These are phyloP conservation scores for Crotalus tigris DNA, from an alignment of 2,113 vertebrate genomes.

Conservation along the genomic window DNA sequence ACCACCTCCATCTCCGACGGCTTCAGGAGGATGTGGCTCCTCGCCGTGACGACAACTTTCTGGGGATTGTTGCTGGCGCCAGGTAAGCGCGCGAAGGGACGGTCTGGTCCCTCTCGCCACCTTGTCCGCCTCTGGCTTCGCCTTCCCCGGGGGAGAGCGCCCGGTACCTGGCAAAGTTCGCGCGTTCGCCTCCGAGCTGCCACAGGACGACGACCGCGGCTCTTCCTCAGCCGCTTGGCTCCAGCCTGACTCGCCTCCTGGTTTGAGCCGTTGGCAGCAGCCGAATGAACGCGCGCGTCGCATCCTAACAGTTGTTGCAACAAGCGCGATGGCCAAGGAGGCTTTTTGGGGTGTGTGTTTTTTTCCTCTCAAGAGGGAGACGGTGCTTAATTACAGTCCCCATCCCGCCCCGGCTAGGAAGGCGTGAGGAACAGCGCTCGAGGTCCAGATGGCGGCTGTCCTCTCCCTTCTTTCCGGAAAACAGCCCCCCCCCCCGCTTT, in stretches of 20 bases:
- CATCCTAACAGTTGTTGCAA: not conserved
- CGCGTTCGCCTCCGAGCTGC: not conserved
- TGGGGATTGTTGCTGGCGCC: conserved; percentile 69
- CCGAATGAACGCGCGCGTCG: no score
- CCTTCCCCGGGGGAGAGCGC: not conserved
- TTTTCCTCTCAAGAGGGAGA: not conserved
- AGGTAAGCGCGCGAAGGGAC: conserved; percentile 59
- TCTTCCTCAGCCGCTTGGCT: not conserved
- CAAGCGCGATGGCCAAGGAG: not conserved
- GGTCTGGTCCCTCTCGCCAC: not conserved
- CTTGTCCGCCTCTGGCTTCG: not conserved
- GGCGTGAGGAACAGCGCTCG: not conserved
- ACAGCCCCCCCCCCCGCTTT: not conserved
- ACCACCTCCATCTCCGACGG: conserved; percentile 22
- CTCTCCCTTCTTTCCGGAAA: not conserved
- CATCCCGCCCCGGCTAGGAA: not conserved
- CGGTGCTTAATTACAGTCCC: not conserved
- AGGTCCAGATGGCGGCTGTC: not conserved
- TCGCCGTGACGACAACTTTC: conserved; percentile 71
- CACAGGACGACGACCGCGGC: conserved; percentile 47
- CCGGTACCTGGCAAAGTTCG: not conserved
- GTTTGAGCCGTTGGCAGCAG: not conserved
- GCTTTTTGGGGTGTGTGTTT: not conserved
- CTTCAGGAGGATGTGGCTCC: conserved; percentile 72
- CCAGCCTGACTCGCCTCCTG: not conserved